phyloP scores from a whole-genome alignment of 2,113 vertebrate genomes.

The Leptobrachium leishanense region DNA sequence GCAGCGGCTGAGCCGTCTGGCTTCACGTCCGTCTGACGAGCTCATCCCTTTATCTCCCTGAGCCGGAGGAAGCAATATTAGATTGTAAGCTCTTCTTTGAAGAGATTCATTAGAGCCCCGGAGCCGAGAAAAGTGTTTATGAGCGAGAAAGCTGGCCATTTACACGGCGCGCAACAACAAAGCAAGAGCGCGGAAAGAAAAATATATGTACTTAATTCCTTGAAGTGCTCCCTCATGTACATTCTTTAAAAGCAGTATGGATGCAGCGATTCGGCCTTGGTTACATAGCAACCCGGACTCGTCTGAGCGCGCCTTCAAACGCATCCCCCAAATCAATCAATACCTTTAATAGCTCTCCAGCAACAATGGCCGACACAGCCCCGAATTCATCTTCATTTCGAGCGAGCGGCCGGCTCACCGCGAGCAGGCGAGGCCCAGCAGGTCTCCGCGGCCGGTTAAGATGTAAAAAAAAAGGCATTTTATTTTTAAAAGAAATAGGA shows the following conservation, averaged over 20 bases:
- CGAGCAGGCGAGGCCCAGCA: constrained; percentile 31
- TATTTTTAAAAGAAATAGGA: too few relatives aligned
- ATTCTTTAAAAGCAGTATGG: constrained; percentile 26
- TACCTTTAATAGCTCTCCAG: constrained; percentile 40
- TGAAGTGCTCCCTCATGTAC: constrained; percentile 28
- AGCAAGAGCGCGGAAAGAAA: constrained; percentile 12
- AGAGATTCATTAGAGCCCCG: constrained; percentile 11
- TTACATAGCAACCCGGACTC: constrained; percentile 39
- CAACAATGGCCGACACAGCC: constrained; percentile 37
- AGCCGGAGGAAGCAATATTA: not conserved
- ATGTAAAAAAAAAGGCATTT: constrained; percentile 33
- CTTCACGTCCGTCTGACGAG: too few relatives aligned
- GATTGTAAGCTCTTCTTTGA: constrained; percentile 41
- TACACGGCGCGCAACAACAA: constrained; percentile 9
- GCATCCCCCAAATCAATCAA: constrained; percentile 46
- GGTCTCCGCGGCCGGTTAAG: constrained; percentile 18
- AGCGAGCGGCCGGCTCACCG: constrained; percentile 16
- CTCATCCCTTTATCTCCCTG: not conserved
- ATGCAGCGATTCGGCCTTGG: constrained; percentile 21
- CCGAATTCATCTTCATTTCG: constrained; percentile 44
- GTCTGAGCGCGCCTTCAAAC: constrained; percentile 25
- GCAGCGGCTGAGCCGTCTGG: too few relatives aligned
- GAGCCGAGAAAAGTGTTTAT: constrained; percentile 6
- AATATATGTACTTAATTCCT: constrained; percentile 30
- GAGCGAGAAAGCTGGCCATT: not conserved